These are phyloP conservation scores for Chionomys nivalis DNA, from an alignment of 2,113 vertebrate species.

Conservation along the genomic window DNA sequence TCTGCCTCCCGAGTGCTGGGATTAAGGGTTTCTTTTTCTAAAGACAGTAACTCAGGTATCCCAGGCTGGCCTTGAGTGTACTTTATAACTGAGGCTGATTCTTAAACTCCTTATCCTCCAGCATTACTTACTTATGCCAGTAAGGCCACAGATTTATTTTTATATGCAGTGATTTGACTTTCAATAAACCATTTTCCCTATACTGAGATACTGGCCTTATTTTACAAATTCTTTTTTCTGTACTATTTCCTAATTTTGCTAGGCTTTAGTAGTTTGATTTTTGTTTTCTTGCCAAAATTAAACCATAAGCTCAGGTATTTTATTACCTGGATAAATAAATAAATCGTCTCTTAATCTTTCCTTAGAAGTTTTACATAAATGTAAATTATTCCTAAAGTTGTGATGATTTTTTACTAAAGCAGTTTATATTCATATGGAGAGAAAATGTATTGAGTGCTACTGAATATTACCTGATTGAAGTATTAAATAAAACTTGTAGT, in stretches of 20 bases:
- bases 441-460: not conserved
- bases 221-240: conserved; percentile 27
- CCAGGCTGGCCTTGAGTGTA: not conserved
- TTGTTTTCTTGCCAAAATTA: conserved; percentile 9
- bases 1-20: no score
- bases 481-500: conserved; percentile 19
- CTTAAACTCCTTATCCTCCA: not conserved
- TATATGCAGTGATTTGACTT: not conserved
- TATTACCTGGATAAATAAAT: not conserved
- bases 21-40: not conserved
- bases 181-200: not conserved
- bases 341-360: not conserved
- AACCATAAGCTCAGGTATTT: not conserved
- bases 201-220: not conserved
- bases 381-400: not conserved
- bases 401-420: not conserved
- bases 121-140: not conserved
- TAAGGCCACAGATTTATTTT: conserved; percentile 35
- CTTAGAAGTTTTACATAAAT: not conserved
- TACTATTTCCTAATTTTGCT: not conserved
- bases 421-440: not conserved
- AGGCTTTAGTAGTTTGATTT: not conserved
- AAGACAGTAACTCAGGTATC: not conserved
- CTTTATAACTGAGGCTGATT: not conserved
- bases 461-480: not conserved